phyloP scores from a whole-genome alignment of 2,113 vertebrate genomes.

The Pelvicachromis taeniatus region DNA sequence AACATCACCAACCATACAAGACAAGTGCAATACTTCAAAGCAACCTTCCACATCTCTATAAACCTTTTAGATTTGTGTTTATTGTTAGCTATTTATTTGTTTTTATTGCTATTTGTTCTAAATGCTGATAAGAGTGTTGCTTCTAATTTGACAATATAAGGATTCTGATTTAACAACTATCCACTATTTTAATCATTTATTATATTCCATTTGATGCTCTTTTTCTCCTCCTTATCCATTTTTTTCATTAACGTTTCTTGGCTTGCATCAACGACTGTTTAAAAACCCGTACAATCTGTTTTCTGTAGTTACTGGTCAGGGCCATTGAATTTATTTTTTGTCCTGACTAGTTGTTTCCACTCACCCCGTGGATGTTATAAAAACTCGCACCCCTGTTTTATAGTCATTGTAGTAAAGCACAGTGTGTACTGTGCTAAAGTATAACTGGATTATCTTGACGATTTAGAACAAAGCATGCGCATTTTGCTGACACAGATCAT shows the following conservation, averaged over 20 bases:
- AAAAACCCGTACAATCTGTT: not conserved
- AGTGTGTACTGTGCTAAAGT: not conserved
- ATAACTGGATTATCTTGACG: not conserved
- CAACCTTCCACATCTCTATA: not conserved
- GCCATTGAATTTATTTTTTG: not conserved
- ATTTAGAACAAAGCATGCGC: not conserved
- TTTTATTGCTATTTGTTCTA: not conserved
- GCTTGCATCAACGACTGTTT: not conserved
- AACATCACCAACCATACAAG: not conserved
- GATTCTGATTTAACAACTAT: not conserved
- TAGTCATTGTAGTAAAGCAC: not conserved
- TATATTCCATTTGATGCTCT: not conserved
- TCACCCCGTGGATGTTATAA: not conserved
- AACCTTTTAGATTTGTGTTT: not conserved
- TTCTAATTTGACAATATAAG: not conserved
- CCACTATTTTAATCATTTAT: not conserved
- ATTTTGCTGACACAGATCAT: conserved; percentile 11
- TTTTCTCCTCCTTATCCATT: not conserved
- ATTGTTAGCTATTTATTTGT: not conserved
- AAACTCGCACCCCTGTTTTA: not conserved
- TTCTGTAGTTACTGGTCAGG: not conserved
- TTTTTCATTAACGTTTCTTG: not conserved
- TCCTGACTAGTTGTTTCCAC: not conserved
- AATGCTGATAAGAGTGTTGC: not conserved
- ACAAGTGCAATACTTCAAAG: not conserved